phyloP scores from a whole-genome alignment of 2,797 vertebrate species.

The Myotis findleyi region DNA sequence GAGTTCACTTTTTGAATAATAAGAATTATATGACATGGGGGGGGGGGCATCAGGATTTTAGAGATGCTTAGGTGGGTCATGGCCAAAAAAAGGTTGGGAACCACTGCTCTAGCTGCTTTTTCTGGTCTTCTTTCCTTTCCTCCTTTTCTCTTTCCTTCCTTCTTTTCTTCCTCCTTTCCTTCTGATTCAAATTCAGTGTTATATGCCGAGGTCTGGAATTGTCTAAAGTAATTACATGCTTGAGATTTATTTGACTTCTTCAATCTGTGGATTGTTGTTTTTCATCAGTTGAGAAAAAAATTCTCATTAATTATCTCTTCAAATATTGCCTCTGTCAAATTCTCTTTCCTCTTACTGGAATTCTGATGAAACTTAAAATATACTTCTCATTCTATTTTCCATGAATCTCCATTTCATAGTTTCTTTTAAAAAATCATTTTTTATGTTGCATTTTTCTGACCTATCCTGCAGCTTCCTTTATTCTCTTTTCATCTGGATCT shows the following conservation, averaged over 20 bases:
- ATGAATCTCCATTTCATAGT: neutral
- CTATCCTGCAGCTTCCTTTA: neutral
- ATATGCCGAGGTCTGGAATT: neutral
- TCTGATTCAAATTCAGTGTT: neutral
- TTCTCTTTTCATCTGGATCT: neutral
- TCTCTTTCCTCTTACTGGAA: neutral
- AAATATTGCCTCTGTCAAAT: constrained; percentile 18
- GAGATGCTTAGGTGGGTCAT: too few species aligned
- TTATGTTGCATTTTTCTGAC: neutral
- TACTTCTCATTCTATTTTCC: constrained; percentile 10
- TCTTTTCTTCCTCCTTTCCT: too few species aligned
- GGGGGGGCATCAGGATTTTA: too few species aligned
- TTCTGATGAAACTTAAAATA: neutral
- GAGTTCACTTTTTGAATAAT: too few species aligned
- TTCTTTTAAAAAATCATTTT: neutral
- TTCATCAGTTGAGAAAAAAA: neutral
- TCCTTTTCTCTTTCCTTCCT: too few species aligned
- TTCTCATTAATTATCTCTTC: constrained; percentile 12
- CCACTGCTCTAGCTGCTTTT: neutral
- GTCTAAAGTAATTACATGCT: neutral
- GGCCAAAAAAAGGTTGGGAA: too few species aligned
- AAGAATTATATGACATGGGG: too few species aligned
- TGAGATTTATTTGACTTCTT: constrained; percentile 42
- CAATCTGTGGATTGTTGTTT: neutral
- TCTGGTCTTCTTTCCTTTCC: neutral